Conservation (phyloP, 2,113 vertebrate genomes). For the Heterochromis multidens region DNA sequence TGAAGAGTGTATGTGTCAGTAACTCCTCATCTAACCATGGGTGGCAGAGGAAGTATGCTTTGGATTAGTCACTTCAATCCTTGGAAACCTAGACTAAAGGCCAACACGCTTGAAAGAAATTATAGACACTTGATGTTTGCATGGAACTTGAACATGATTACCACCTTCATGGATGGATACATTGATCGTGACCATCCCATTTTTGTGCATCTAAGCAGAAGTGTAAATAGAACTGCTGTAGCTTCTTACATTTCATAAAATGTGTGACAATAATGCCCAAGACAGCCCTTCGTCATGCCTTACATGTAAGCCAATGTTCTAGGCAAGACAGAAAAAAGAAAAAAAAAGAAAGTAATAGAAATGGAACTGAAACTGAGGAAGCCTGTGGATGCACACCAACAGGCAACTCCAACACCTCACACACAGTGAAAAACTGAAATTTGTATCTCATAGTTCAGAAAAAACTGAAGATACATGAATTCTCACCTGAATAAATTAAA, state of each 20-base stretch:
- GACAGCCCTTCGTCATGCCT: neutral
- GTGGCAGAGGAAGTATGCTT: neutral
- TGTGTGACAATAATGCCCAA: neutral
- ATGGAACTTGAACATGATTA: neutral
- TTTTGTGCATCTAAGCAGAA: neutral
- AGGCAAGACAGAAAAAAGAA: neutral
- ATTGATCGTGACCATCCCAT: neutral
- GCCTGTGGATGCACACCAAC: neutral
- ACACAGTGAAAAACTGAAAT: neutral
- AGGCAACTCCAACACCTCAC: neutral
- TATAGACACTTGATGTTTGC: neutral
- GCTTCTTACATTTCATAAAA: neutral
- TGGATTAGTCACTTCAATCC: neutral
- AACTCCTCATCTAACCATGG: neutral
- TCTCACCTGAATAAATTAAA: neutral
- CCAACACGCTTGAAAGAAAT: neutral
- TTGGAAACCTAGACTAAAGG: neutral
- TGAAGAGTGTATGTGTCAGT: neutral
- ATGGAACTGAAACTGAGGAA: neutral
- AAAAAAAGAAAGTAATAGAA: neutral
- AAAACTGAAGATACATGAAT: neutral
- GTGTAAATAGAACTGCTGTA: neutral
- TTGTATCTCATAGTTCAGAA: neutral
- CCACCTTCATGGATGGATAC: neutral
- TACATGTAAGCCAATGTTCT: neutral